Conservation (phyloP, 2,797 vertebrate genomes). For the Epinephelus malabaricus region DNA sequence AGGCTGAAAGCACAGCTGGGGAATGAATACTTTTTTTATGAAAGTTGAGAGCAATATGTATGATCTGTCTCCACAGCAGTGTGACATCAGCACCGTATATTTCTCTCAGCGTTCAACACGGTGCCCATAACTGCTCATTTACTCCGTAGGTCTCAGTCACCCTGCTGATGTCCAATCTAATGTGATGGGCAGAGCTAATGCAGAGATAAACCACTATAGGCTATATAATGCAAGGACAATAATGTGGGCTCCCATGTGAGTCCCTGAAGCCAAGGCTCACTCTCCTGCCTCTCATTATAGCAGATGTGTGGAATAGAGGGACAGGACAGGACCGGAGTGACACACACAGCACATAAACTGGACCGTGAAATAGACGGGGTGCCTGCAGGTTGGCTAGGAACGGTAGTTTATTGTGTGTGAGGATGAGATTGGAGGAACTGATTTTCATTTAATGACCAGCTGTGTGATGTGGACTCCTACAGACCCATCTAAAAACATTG, state of each 20-base stretch:
- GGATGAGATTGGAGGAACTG: constrained; percentile 65
- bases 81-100: constrained; percentile 27
- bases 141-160: constrained; percentile 55
- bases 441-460: constrained; percentile 76
- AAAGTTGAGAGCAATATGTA: constrained; percentile 36
- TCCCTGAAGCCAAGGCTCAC: constrained; percentile 65
- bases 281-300: constrained; percentile 68
- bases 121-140: constrained; percentile 57
- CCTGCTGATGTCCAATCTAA: constrained; percentile 51
- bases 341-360: constrained; percentile 70
- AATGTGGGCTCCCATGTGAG: constrained; percentile 47
- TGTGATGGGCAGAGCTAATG: constrained; percentile 52
- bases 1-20: constrained; percentile 52
- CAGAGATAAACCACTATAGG: constrained; percentile 49
- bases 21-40: constrained; percentile 42
- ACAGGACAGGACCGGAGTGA: constrained; percentile 54
- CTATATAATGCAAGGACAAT: constrained; percentile 61
- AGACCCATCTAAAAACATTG: constrained; percentile 66
- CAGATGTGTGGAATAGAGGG: constrained; percentile 54
- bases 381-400: constrained; percentile 56
- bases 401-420: constrained; percentile 61
- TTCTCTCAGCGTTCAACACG: constrained; percentile 23
- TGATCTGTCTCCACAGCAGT: constrained; percentile 40
- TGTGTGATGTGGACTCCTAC: constrained; percentile 66
- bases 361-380: constrained; percentile 66